A percentile compares a stretch with the other conserved stretches of the same genome.
Evolutionary conservation across 2,888 invertebrate species (phyloP).

Genomic region (Elgonia sp.): DNA sequence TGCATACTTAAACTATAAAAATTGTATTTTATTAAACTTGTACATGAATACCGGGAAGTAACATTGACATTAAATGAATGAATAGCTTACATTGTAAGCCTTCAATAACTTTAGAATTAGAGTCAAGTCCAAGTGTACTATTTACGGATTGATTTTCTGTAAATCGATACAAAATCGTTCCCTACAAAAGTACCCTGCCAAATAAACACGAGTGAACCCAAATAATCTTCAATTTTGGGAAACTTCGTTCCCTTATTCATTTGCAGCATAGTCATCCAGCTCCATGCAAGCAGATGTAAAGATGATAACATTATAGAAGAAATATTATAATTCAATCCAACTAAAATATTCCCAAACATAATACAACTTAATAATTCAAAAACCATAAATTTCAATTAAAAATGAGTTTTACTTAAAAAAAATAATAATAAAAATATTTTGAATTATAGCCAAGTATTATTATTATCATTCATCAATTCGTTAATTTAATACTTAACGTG

Average conservation of each 20-base stretch:
- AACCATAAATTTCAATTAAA: too few relatives aligned
- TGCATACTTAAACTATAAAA: background rate
- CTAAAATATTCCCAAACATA: too few relatives aligned
- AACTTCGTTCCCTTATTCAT: background rate
- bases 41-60: constrained; percentile 30
- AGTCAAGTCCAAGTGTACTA: constrained; percentile 75
- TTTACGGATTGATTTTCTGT: constrained; percentile 66
- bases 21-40: constrained; percentile 19
- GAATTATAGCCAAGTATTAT: too few relatives aligned
- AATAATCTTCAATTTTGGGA: constrained; percentile 27
- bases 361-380: too few relatives aligned
- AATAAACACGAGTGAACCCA: background rate
- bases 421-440: too few relatives aligned
- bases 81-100: constrained; percentile 66
- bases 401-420: too few relatives aligned
- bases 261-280: background rate
- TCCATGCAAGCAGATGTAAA: background rate
- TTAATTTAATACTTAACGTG: too few relatives aligned
- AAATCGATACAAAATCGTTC: constrained; percentile 70
- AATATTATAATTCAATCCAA: too few relatives aligned
- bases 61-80: constrained; percentile 68
- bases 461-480: too few relatives aligned
- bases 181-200: constrained; percentile 16
- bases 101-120: constrained; percentile 73
- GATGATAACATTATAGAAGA: background rate